Percentiles rank a stretch among this genome's conserved stretches.
These are phyloP conservation scores for Megaptera novaeangliae DNA, from an alignment of 2,113 vertebrate genomes.

Conservation along the genomic window DNA sequence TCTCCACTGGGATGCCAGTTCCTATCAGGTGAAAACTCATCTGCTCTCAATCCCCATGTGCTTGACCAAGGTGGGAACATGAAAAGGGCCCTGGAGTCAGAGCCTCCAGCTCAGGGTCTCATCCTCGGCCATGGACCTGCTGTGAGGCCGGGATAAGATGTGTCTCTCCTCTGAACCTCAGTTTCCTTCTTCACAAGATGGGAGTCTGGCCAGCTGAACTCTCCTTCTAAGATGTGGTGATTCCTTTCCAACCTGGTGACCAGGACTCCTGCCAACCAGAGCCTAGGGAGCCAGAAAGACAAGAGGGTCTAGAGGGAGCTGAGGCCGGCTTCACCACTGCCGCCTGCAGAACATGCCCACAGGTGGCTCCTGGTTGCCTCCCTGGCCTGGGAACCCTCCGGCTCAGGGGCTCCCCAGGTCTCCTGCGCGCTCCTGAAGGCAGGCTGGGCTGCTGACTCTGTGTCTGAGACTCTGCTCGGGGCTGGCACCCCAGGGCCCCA, in stretches of 20 bases:
- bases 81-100: neutral
- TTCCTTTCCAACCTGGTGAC: neutral
- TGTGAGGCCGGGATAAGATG: neutral
- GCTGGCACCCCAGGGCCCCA: neutral
- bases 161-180: neutral
- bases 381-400: neutral
- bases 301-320: neutral
- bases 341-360: fast-evolving
- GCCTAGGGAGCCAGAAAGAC: neutral
- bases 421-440: neutral
- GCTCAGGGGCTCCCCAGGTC: neutral
- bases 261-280: neutral
- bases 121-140: neutral
- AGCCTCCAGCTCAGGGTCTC: neutral
- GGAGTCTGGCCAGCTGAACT: neutral
- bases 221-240: neutral
- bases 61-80: neutral
- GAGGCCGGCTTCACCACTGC: neutral
- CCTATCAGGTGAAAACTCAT: neutral
- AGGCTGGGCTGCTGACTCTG: fast-evolving
- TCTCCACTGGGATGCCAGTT: neutral
- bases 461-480: neutral
- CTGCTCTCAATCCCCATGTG: neutral
- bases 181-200: neutral
- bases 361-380: neutral